Conservation (phyloP, 2,797 vertebrate species). For the Muraenolepis orangiensis region DNA sequence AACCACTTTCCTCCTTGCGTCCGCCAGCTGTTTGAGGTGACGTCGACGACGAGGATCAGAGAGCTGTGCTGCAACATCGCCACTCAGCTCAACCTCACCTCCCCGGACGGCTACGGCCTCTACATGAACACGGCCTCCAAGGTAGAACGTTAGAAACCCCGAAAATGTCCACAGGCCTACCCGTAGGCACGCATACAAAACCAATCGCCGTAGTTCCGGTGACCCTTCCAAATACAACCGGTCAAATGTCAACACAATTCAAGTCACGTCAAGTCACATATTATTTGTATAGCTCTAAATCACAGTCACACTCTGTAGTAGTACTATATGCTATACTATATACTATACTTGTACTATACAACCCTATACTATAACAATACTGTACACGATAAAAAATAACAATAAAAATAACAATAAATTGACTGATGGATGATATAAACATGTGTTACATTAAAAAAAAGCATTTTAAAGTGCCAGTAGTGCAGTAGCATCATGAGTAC, state of each 20-base stretch:
- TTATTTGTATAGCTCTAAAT: no score
- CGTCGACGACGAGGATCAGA: conserved; percentile 77
- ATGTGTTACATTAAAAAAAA: no score
- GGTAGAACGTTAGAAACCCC: conserved; percentile 75
- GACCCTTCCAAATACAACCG: neutral
- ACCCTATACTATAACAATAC: no score
- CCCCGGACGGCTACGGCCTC: conserved; percentile 86
- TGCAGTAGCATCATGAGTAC: no score
- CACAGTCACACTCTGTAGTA: no score
- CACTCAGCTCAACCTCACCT: conserved; percentile 72
- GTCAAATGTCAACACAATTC: neutral
- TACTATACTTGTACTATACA: no score
- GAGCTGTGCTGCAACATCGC: conserved; percentile 77
- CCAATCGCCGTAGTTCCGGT: neutral
- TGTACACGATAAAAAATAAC: no score
- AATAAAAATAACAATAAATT: no score
- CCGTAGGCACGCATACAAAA: neutral
- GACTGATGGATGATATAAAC: no score
- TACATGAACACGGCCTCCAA: conserved; percentile 87
- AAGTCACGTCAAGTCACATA: no score
- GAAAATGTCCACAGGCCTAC: neutral
- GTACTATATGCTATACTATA: no score
- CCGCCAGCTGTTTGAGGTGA: conserved; percentile 81
- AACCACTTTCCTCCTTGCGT: neutral
- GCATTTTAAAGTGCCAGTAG: no score